phyloP scores from a whole-genome alignment of 2,113 vertebrate species.

The Macaca fascicularis region DNA sequence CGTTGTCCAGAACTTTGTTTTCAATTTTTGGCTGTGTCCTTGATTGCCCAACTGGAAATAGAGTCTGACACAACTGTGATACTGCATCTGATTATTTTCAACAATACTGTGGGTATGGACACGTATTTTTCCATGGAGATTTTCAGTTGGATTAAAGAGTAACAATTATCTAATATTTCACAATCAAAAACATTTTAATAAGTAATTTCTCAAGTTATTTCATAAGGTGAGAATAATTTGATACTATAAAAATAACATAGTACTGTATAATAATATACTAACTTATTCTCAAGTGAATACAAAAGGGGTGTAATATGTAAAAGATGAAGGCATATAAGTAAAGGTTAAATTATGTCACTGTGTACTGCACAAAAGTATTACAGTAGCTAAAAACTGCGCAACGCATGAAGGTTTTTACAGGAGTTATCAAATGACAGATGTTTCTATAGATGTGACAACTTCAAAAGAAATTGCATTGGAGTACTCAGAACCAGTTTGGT shows the following conservation, averaged over 20 bases:
- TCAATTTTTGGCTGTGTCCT: not conserved
- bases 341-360: not conserved
- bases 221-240: not conserved
- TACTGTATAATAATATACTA: not conserved
- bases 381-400: not conserved
- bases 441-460: not conserved
- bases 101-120: not conserved
- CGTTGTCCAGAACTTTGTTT: not conserved
- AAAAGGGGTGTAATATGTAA: not conserved
- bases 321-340: not conserved
- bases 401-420: not conserved
- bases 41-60: not conserved
- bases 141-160: not conserved
- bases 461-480: not conserved
- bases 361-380: not conserved
- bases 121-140: not conserved
- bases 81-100: not conserved
- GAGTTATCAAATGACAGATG: not conserved
- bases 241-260: not conserved
- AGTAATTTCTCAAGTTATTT: not conserved
- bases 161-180: not conserved
- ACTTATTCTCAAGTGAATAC: not conserved
- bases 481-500: not conserved
- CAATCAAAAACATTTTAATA: not conserved
- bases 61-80: not conserved